Conservation (phyloP, 2,888 invertebrate genomes). For the Nomada ruficornis region DNA sequence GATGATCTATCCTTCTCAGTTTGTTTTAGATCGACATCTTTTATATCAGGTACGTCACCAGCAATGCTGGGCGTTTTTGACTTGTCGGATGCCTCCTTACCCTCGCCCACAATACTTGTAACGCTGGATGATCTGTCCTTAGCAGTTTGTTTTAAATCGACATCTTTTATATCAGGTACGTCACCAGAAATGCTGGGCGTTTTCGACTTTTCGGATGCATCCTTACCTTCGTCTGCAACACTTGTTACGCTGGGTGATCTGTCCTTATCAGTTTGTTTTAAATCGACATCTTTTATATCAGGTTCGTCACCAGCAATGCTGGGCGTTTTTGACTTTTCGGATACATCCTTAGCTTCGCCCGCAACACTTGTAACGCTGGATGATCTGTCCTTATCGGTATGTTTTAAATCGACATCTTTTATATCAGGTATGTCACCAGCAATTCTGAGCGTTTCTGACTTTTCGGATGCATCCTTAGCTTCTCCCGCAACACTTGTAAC, state of each 20-base stretch:
- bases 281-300: constrained; percentile 20
- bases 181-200: too few species aligned
- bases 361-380: too few species aligned
- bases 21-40: constrained; percentile 18
- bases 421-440: constrained; percentile 48
- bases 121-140: constrained; percentile 32
- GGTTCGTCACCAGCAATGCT: constrained; percentile 40
- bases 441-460: constrained; percentile 40
- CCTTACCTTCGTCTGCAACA: too few species aligned
- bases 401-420: too few species aligned
- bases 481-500: constrained; percentile 19
- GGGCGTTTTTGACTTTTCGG: constrained; percentile 31
- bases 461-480: neutral
- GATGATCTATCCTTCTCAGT: constrained; percentile 23
- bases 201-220: too few species aligned
- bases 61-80: constrained; percentile 61
- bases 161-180: neutral
- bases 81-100: too few species aligned
- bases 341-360: too few species aligned
- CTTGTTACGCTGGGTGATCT: too few species aligned
- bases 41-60: constrained; percentile 50
- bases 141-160: constrained; percentile 2
- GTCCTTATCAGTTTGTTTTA: too few species aligned
- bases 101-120: neutral
- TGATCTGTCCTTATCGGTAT: too few species aligned